Base-by-base conservation (phyloP, 2,888 invertebrate species). In the Antitype chi region DNA sequence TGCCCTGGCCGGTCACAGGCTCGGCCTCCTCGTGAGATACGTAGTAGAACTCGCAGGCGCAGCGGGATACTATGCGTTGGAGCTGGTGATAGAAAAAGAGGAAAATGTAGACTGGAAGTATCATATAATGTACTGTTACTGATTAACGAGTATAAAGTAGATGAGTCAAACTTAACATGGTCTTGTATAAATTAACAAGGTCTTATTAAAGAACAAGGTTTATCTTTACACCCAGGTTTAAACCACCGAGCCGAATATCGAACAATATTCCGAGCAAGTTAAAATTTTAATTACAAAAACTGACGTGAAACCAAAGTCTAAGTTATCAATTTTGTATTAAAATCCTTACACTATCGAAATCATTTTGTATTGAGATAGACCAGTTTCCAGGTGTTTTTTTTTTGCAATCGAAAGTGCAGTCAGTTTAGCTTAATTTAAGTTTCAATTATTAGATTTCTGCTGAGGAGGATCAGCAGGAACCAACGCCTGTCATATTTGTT, bases 41-140 rank as follows among this genome's bases (percentile, higher is more conserved):
- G 94, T 99, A 99, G 97, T 99, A 99, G 95, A 99, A 99, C 97
- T 99, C 99, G 95, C 99, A 99, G 91, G 99, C 99, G 96, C 99
- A 99, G 3, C 99, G 97, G 0, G 99, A 99, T 23, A 99, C 99
- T 87, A 99, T 99, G 76, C 99, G 97, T 97, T 99, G 99, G 32
- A 99, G 96, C 97, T 99, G 96, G 20, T 53, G 4, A 11, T 2
- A 2, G 11, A 68, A 53, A 11, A n/a, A 0, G 1, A 32, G 20
- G 20, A 49, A 49, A 49, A 49, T 49, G 6, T 49, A 49, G 20
- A 52, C 20, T 52, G 1, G 1, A 47, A 47, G 20, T 52, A 7
- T 52, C 20, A 52, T 52, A 52, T 1, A 52, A 52, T 15, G 17
- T 15, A 49, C 47, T 47, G 47, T 3, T 47, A 13, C 13, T 47